Base-by-base conservation (phyloP, 2,888 invertebrate genomes). In the Autographa pulchrina region DNA sequence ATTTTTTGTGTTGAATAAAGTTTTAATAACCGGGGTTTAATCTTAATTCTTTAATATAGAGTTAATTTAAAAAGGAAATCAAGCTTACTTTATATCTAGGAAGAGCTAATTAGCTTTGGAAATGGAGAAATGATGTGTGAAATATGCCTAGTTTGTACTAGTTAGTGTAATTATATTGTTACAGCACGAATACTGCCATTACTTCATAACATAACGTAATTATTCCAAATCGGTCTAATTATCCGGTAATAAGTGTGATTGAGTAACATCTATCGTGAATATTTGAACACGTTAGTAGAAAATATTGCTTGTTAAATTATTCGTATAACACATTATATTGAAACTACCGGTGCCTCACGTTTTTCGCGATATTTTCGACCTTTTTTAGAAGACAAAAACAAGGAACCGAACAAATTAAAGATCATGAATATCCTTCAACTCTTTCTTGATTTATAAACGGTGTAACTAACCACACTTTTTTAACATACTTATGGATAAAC, bases 201-300 rank as follows among this genome's bases (percentile, higher is more conserved):
- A 41, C 3, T 41, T 41, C 41, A 41, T 41, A 41, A 41, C 41
- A 41, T 13, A 13, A 43, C 43, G 16, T 43, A 43, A 43, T 38
- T 38, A 43, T n/a, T 5, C n/a, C 6, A 48, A 48, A 48, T n/a
- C n/a, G 48, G 16, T 48, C n/a, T n/a, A n/a, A 48, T 48, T n/a
- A 48, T 48, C n/a, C 48, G 16, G 43, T 43, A 43, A 16, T 43
- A 43, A 16, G 43, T 43, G 16, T n/a, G 48, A 48, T 48, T 48
- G 48, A 48, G n/a, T 48, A 48, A 48, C 48, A 48, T n/a, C 48
- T 48, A n/a, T n/a, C n/a, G n/a, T 48, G 48, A n/a, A 48, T 48
- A n/a, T 48, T 48, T 16, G 14, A n/a, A n/a, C 16, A 7, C 0
- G n/a, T 48, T n/a, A 5, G 43, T 14, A 0, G 43, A 43, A n/a